Evolutionary conservation across 2,888 invertebrate genomes (phyloP), one percentile per base, ranked within the genome.

Genomic region (Diaperis boleti): DNA sequence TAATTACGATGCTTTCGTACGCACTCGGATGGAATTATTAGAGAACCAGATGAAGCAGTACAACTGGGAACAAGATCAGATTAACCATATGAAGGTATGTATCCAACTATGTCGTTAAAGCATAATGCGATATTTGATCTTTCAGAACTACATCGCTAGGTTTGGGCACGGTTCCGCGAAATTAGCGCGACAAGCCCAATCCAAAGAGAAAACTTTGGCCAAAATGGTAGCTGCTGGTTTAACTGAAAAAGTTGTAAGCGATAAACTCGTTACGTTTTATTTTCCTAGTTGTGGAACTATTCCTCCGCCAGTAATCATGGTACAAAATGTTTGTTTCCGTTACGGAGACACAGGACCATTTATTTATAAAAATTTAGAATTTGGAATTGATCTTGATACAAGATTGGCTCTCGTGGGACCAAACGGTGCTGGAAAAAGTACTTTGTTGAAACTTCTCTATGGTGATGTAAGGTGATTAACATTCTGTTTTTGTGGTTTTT

Each of bases 91-190:
- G 98, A 99, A 99, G 88, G 92, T 91, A 78, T 59, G 65, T 20
- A n/a, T 26, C 17, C 8, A 2, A 10, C 29, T 29, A 29, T 17
- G 5, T 49, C 49, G 14, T 41, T 41, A 6, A 47, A 41, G 39
- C 10, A 10, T n/a, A 33, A 20, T n/a, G n/a, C n/a, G n/a, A n/a
- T 57, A 33, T 35, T 37, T 64, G 5, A 26, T 10, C 56, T 77
- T 78, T 65, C 81, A 93, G 89, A 97, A 98, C 81, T 99, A 99
- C 81, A 98, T 99, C 69, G 98, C 98, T 0, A 87, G 99, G 55
- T 99, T 99, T 82, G 99, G 99, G 86, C 99, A 99, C 85, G 99
- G 99, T 76, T 96, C 96, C 8, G 99, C 98, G 0, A 99, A 99
- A 83, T 83, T 99, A 68, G 99, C 99, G 0, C 87, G 99, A 62